Percentiles rank a stretch among this genome's conserved stretches.
phyloP scores from a whole-genome alignment of 2,797 vertebrate genomes.

The Takifugu ocellatus region DNA sequence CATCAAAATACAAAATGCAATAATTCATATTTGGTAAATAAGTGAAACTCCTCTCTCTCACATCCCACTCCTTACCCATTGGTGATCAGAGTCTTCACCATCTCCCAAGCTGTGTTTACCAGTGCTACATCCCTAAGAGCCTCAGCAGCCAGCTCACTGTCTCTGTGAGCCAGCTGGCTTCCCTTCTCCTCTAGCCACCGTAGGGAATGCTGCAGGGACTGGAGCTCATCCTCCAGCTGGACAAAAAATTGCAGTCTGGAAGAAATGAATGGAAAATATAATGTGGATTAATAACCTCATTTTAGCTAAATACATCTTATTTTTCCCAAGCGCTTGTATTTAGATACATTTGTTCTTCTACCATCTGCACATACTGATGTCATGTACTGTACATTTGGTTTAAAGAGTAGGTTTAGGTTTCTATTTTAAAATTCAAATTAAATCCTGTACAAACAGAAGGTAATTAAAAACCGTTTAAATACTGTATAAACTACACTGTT shows the following conservation, averaged over 20 bases:
- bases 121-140: conserved; percentile 80
- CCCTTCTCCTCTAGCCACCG: conserved; percentile 90
- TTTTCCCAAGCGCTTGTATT: conserved; percentile 32
- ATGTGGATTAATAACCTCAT: conserved; percentile 43
- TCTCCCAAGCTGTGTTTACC: conserved; percentile 84
- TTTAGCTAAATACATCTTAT: conserved; percentile 26
- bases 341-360: conserved; percentile 17
- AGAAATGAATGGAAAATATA: conserved; percentile 50
- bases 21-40: conserved; percentile 5
- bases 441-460: too few species aligned
- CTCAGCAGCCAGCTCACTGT: conserved; percentile 80
- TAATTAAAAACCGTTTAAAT: too few species aligned
- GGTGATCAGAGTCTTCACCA: conserved; percentile 79
- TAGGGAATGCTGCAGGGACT: conserved; percentile 88
- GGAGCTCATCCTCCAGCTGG: conserved; percentile 91
- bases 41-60: conserved; percentile 3
- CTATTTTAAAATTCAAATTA: too few species aligned
- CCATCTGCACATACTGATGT: not conserved
- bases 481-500: not conserved
- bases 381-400: too few species aligned
- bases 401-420: too few species aligned
- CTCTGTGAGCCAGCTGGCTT: conserved; percentile 87
- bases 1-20: not conserved
- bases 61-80: conserved; percentile 77
- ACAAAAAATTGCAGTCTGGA: conserved; percentile 86